phyloP scores from a whole-genome alignment of 2,888 invertebrate species.

The Eupeodes latifasciatus region DNA sequence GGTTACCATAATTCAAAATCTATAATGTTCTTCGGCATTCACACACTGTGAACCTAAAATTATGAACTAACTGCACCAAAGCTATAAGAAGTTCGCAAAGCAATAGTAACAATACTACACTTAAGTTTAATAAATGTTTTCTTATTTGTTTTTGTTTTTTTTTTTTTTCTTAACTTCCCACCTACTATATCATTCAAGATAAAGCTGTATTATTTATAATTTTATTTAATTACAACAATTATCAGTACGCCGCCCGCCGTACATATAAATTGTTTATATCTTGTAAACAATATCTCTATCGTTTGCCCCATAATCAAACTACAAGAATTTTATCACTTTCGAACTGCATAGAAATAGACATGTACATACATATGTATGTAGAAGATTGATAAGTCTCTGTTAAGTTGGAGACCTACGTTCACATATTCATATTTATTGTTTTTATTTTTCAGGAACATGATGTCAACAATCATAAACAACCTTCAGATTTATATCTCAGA shows the following conservation, averaged over 20 bases:
- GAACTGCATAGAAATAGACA: background rate
- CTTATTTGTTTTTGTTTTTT: background rate
- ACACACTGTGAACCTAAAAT: no score
- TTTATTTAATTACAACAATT: background rate
- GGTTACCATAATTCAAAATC: no score
- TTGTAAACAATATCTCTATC: background rate
- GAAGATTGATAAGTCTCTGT: background rate
- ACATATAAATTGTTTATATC: background rate
- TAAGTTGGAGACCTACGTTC: background rate
- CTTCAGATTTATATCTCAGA: constrained; percentile 15
- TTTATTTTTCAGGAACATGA: constrained; percentile 3
- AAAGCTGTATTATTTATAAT: background rate
- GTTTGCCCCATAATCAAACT: background rate
- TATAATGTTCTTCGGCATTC: no score
- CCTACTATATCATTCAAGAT: background rate
- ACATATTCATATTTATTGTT: background rate
- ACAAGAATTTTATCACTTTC: background rate
- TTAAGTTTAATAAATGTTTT: constrained; percentile 2
- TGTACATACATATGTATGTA: background rate
- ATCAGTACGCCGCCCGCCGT: background rate
- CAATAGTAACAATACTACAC: background rate
- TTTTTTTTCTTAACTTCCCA: background rate
- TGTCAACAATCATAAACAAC: constrained; percentile 27
- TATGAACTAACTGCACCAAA: background rate
- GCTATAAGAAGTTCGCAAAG: background rate